phyloP scores from a whole-genome alignment of 2,113 vertebrate species.

The Thunnus maccoyii region DNA sequence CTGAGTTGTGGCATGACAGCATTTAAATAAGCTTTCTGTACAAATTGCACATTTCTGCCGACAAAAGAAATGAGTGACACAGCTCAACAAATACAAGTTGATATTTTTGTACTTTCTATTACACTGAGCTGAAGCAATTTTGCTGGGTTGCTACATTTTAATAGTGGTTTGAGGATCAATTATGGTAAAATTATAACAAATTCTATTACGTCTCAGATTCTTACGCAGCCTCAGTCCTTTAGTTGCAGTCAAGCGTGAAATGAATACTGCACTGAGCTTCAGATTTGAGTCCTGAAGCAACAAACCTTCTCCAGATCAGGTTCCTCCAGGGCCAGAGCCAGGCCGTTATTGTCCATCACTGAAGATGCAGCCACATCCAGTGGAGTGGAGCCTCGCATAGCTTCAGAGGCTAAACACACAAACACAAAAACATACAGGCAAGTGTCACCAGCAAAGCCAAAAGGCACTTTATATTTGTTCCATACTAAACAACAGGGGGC shows the following conservation, averaged over 20 bases:
- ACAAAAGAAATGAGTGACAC: no score
- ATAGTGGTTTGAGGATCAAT: not conserved
- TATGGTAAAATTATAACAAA: not conserved
- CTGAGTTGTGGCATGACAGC: not conserved
- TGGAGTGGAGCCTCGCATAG: conserved; percentile 97
- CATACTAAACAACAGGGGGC: conserved; percentile 75
- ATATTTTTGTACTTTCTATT: no score
- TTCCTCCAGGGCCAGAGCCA: conserved; percentile 94
- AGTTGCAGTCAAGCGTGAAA: not conserved
- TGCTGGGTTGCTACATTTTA: no score
- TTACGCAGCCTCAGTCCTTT: no score
- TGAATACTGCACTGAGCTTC: not conserved
- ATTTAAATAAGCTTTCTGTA: no score
- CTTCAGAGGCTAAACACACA: conserved; percentile 89
- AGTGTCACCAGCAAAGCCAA: not conserved
- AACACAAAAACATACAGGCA: conserved; percentile 16
- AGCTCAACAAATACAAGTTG: no score
- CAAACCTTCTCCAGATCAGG: conserved; percentile 95
- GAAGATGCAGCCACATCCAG: conserved; percentile 97
- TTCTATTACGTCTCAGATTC: not conserved
- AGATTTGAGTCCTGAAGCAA: not conserved
- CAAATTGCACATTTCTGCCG: not conserved
- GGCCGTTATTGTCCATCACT: conserved; percentile 98
- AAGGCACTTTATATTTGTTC: not conserved
- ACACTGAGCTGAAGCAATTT: no score